These are phyloP conservation scores for Aethes cnicana DNA, from an alignment of 2,888 invertebrate genomes.

Conservation along the genomic window DNA sequence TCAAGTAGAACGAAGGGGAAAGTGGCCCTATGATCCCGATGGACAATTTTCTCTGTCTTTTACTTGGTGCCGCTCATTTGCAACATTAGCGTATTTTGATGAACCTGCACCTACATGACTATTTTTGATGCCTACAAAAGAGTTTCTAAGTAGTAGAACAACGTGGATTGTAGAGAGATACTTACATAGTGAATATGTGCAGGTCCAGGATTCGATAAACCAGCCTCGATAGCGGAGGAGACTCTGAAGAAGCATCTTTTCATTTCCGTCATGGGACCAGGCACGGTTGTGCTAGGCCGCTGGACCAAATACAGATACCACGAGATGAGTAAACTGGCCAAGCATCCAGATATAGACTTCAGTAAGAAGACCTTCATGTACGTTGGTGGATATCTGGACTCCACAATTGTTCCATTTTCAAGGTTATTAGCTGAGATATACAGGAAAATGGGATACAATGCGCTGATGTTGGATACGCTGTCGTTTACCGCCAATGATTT, in stretches of 20 bases:
- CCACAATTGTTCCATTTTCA: conserved; percentile 7
- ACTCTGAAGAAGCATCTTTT: conserved; percentile 10
- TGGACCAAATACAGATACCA: background rate
- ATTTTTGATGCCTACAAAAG: too few relatives aligned
- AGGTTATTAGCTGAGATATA: conserved; percentile 11
- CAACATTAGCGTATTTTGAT: too few relatives aligned
- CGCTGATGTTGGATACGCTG: conserved; percentile 14
- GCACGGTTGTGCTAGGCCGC: too few relatives aligned
- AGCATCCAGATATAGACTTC: conserved; percentile 17
- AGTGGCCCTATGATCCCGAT: too few relatives aligned
- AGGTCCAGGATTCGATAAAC: conserved; percentile 9
- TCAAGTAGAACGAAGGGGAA: too few relatives aligned
- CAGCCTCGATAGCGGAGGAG: background rate
- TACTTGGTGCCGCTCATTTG: too few relatives aligned
- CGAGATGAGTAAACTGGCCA: conserved; percentile 3
- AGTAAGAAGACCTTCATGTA: conserved; percentile 22
- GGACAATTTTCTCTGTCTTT: too few relatives aligned
- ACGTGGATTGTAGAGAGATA: too few relatives aligned
- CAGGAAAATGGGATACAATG: conserved; percentile 30
- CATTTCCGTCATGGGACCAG: too few relatives aligned
- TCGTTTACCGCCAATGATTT: background rate
- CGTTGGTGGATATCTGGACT: conserved; percentile 31
- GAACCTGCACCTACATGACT: too few relatives aligned
- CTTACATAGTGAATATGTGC: too few relatives aligned
- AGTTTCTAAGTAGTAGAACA: too few relatives aligned